Percentiles rank a stretch among this genome's conserved stretches.
Evolutionary conservation across 2,888 invertebrate genomes (phyloP).

Genomic region (Eristalis intricaria): DNA sequence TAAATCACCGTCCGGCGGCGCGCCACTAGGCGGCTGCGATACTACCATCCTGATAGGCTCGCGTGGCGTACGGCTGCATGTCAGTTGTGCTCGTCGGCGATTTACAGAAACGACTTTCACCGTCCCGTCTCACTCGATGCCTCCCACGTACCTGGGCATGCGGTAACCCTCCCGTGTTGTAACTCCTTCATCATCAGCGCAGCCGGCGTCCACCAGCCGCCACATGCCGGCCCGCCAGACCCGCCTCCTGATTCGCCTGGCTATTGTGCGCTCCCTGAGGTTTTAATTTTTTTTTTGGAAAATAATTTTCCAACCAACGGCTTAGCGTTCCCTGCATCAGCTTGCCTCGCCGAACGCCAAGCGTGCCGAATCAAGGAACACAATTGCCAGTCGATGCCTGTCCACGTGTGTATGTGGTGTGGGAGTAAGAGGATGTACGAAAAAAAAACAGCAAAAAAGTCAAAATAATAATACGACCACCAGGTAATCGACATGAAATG

Average conservation of each 20-base stretch:
- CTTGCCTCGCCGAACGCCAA: slow-evolving; percentile 46
- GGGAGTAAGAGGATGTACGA: slow-evolving; percentile 3
- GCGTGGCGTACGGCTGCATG: slow-evolving; percentile 65
- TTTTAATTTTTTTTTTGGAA: slow-evolving; percentile 45
- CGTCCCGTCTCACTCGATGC: slow-evolving; percentile 14
- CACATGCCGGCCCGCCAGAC: background rate
- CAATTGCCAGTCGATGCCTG: background rate
- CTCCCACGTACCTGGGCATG: slow-evolving; percentile 14
- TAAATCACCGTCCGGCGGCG: slow-evolving; percentile 71
- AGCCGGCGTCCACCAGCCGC: slow-evolving; percentile 7
- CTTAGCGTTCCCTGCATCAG: slow-evolving; percentile 31
- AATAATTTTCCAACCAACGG: slow-evolving; percentile 62
- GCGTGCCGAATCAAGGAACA: slow-evolving; percentile 53
- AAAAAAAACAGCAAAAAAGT: slow-evolving; percentile 7
- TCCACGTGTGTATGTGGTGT: background rate
- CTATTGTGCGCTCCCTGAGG: slow-evolving; percentile 35
- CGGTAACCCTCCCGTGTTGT: slow-evolving; percentile 2
- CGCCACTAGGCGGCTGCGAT: slow-evolving; percentile 64
- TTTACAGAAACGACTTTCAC: slow-evolving; percentile 67
- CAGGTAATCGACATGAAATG: slow-evolving; percentile 72
- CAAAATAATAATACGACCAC: slow-evolving; percentile 62
- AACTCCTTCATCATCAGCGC: slow-evolving; percentile 49
- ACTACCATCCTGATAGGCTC: slow-evolving; percentile 42
- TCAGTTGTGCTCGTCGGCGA: slow-evolving; percentile 65
- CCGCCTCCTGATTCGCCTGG: background rate